phyloP scores from a whole-genome alignment of 2,888 invertebrate species.

The Neoascia interrupta region DNA sequence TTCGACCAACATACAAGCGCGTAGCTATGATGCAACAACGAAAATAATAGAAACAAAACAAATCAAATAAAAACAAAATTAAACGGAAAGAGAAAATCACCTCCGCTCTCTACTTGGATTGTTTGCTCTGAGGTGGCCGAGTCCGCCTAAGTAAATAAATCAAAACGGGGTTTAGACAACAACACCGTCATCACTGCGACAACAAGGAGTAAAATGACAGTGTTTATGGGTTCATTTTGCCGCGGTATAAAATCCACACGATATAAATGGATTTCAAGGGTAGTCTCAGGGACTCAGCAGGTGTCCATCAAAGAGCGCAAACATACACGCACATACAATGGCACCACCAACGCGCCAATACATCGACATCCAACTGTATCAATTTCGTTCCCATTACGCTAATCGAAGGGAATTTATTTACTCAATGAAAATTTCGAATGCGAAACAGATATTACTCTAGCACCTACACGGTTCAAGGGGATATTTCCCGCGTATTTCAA shows the following conservation, averaged over 20 bases:
- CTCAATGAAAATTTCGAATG: slow-evolving; percentile 28
- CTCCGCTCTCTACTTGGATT: slow-evolving; percentile 21
- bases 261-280: slow-evolving; percentile 3
- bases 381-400: slow-evolving; percentile 56
- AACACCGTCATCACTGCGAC: slow-evolving; percentile 17
- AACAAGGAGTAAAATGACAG: not conserved
- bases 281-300: not conserved
- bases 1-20: too few species aligned
- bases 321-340: not conserved
- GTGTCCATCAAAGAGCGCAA: too few species aligned
- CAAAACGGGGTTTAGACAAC: slow-evolving; percentile 24
- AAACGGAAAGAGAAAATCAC: slow-evolving; percentile 2
- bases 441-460: slow-evolving; percentile 9
- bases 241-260: not conserved
- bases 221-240: slow-evolving; percentile 8
- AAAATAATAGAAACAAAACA: slow-evolving; percentile 24
- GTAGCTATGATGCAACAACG: slow-evolving; percentile 35
- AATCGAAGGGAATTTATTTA: slow-evolving; percentile 57
- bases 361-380: slow-evolving; percentile 40
- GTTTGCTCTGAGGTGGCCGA: slow-evolving; percentile 42
- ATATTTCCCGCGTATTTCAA: not conserved
- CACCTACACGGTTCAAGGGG: too few species aligned
- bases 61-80: slow-evolving; percentile 25
- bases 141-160: slow-evolving; percentile 60
- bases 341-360: not conserved